phyloP scores from a whole-genome alignment of 2,113 vertebrate species.

The Struthidea cinerea region DNA sequence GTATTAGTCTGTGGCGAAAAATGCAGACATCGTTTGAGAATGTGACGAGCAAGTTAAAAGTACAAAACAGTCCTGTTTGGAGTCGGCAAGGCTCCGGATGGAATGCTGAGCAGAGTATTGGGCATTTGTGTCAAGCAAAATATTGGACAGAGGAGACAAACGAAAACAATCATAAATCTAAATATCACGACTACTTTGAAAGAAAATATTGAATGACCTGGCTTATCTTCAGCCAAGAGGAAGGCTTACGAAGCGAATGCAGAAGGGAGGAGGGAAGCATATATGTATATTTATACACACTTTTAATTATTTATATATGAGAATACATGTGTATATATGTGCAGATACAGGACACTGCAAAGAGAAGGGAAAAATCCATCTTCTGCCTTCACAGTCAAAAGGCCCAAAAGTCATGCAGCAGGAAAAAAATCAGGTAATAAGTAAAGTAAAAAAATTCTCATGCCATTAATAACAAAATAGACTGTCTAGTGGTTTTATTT shows the following conservation, averaged over 20 bases:
- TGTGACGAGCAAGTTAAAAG: background rate
- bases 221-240: background rate
- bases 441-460: background rate
- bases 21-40: background rate
- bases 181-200: background rate
- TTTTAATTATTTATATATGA: background rate
- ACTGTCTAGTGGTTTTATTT: background rate
- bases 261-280: background rate
- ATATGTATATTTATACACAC: background rate
- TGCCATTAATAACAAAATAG: background rate
- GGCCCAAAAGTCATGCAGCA: background rate
- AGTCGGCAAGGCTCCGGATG: background rate
- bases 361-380: background rate
- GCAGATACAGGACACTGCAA: background rate
- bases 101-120: background rate
- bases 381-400: background rate
- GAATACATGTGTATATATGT: background rate
- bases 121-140: background rate
- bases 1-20: background rate
- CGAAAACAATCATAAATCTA: background rate
- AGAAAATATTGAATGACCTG: background rate
- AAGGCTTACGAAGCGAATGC: background rate
- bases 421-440: background rate
- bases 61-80: background rate
- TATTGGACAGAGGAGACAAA: background rate